Evolutionary conservation across 92 coral and sea anemone species (phyloP), one percentile per base, ranked within the genome.

Genomic region (Metridium senile): DNA sequence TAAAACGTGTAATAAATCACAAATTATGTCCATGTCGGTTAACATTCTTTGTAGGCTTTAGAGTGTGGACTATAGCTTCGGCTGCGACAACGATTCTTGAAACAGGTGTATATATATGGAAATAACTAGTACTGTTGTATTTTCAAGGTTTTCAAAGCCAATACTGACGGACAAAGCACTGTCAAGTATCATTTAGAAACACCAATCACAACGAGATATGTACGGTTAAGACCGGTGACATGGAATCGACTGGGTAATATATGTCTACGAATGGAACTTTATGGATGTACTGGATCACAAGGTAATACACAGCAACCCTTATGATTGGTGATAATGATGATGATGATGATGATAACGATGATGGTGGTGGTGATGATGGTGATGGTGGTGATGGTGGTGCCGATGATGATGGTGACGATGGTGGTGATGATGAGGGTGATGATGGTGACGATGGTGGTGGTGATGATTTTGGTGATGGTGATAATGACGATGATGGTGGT

Each of bases 221-320:
- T 82, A 9, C 91, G 91, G 26, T 27, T 87, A 62, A 61, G 68
- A 58, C 91, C 84, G 64, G 64, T 77, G 33, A 81, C 80, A 70
- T 87, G 91, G 91, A 87, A 87, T 34, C 31, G 17, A 1, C 51
- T 76, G 0, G 91, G 87, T 65, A 9, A 75, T 2, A 87, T 87
- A 35, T 87, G 91, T 72, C 29, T 87, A 20, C 70, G 91, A 74
- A 59, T 82, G 61, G 91, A 87, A 57, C 33, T 87, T 30, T 87
- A 87, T 27, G 91, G 91, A 11, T 87, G 87, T 72, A 56, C 43
- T 52, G 56, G 52, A 29, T 71, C 62, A 59, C 58, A 61, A 87
- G 91, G 91, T 87, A 72, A 23, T 3, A 64, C 65, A 58, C 65
- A 6, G 23, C 34, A 57, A 10, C 4, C 6, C 18, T 23, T 17